Base-by-base conservation (phyloP, 2,888 invertebrate genomes). In the Drosophila phalerata region DNA sequence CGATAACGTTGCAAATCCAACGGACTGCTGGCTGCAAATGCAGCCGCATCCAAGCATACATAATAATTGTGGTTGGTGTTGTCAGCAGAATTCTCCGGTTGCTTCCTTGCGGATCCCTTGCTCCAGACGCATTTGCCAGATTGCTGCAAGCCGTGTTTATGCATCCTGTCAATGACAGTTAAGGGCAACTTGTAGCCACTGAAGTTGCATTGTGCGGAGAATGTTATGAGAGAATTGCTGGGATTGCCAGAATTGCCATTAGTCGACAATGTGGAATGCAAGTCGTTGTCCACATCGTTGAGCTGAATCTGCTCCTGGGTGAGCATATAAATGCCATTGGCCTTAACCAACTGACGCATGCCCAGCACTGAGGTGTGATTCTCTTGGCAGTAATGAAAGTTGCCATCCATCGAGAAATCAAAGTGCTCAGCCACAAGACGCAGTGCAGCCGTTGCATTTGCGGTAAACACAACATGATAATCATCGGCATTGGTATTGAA, bases 311-410 rank as follows among this genome's bases (percentile, higher is more conserved):
- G 93, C 25, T 94, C 92, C 79, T 94, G 94, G 37, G 93, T 93
- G 42, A 97, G 92, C 69, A 95, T 94, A 68, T 93, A 92, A 17
- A 95, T 91, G 57, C 94, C 92, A 13, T 93, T 93, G 69, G 94
- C 94, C 77, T 93, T 94, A n/a, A 96, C 96, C 58, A 96, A 90
- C 91, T 96, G 97, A 90, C 99, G 94, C 95, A 99, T 96, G 11
- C 99, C 99, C 68, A 99, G 93, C 0, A 98, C 98, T 1, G 99
- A 99, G 0, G 99, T 99, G 91, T 99, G 99, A 91, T 97, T 98
- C 91, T 99, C 98, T 90, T 96, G 94, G 57, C 97, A 93, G 91
- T 98, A 97, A 9, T 95, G 94, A 90, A 98, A 97, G 55, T 94
- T 93, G 2, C 97, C 97, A 5, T 64, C 45, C 65, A 40, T 30